phyloP scores from a whole-genome alignment of 2,888 invertebrate species.

The Trichogramma evanescens region DNA sequence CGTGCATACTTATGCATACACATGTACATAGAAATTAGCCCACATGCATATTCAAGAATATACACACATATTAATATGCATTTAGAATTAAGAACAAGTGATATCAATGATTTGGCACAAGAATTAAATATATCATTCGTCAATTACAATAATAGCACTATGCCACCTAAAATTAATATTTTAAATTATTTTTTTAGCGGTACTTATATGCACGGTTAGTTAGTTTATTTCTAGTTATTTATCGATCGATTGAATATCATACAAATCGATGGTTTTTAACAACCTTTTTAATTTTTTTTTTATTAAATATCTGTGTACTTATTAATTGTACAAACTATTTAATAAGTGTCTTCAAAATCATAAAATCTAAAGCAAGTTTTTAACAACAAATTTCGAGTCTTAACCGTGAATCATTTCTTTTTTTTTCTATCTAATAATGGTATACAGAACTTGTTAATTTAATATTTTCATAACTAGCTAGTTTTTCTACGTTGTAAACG shows the following conservation, averaged over 20 bases:
- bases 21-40: neutral
- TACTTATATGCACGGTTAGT: too few species aligned
- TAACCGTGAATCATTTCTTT: slow-evolving; percentile 12
- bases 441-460: too few species aligned
- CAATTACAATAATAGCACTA: slow-evolving; percentile 14
- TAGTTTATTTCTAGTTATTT: too few species aligned
- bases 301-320: slow-evolving; percentile 5
- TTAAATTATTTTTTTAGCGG: too few species aligned
- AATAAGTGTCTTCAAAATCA: slow-evolving; percentile 46
- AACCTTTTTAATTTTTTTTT: slow-evolving; percentile 5
- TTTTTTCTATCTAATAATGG: too few species aligned
- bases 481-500: neutral
- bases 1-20: neutral
- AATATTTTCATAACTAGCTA: too few species aligned
- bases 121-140: slow-evolving; percentile 25
- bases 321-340: slow-evolving; percentile 39
- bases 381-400: slow-evolving; percentile 20
- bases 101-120: slow-evolving; percentile 23
- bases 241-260: too few species aligned
- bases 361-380: slow-evolving; percentile 43
- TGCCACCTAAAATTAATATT: too few species aligned
- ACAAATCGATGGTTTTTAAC: slow-evolving; percentile 15
- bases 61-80: slow-evolving; percentile 1
- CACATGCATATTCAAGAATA: slow-evolving; percentile 5
- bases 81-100: slow-evolving; percentile 1